These are phyloP conservation scores for Otis tarda DNA, from an alignment of 2,113 vertebrate genomes.

Conservation along the genomic window DNA sequence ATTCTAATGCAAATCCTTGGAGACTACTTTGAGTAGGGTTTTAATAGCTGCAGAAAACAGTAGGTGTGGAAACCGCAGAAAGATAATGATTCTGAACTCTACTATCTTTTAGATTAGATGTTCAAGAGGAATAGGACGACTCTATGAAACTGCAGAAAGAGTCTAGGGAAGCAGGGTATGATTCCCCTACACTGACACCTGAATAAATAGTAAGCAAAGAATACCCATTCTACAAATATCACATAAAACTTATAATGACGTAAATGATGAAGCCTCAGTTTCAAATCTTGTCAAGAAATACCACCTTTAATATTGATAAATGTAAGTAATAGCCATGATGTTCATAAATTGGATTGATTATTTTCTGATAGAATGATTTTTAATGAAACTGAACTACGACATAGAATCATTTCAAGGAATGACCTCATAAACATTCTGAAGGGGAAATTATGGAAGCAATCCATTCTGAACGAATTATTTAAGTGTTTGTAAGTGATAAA, in stretches of 20 bases:
- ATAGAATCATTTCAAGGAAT: not conserved
- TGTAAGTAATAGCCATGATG: not conserved
- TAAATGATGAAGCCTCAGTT: not conserved
- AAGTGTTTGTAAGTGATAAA: not conserved
- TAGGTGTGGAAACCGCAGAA: not conserved
- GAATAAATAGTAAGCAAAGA: not conserved
- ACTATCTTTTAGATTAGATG: not conserved
- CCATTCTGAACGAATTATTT: not conserved
- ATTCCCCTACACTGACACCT: not conserved
- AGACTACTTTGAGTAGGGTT: not conserved
- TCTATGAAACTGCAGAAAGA: not conserved
- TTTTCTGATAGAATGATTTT: not conserved
- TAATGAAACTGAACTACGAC: not conserved
- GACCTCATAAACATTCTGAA: not conserved
- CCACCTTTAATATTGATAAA: not conserved
- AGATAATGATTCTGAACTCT: not conserved
- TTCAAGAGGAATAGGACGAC: not conserved
- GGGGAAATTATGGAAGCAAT: not conserved
- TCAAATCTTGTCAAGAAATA: not conserved
- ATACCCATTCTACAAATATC: not conserved
- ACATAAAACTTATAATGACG: not conserved
- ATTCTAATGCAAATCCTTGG: not conserved
- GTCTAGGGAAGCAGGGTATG: not conserved
- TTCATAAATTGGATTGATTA: not conserved
- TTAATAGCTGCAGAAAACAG: not conserved